These are phyloP conservation scores for Spilarctia lutea DNA, from an alignment of 2,888 invertebrate genomes.

Conservation along the genomic window DNA sequence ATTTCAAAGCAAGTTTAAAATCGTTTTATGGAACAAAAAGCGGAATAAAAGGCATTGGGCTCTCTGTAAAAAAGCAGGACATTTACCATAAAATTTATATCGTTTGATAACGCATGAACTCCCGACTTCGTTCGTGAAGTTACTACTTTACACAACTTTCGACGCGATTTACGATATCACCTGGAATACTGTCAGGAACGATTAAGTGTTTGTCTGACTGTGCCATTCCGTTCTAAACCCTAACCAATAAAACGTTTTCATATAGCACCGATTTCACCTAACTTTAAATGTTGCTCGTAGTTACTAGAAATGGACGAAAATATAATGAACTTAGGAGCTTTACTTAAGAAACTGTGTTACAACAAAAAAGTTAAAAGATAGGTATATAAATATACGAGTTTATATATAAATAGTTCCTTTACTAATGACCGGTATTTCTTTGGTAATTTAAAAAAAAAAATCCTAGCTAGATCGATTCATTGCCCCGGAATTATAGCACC, in stretches of 20 bases:
- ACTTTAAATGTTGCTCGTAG: no score
- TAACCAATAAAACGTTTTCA: constrained; percentile 26
- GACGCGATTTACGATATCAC: constrained; percentile 25
- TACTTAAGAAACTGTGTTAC: no score
- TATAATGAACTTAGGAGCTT: no score
- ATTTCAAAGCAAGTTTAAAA: neutral
- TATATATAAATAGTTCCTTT: no score
- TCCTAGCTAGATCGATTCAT: no score
- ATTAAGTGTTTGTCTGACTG: constrained; percentile 55
- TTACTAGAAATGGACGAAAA: neutral
- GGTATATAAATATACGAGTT: no score
- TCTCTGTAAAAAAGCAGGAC: constrained; percentile 12
- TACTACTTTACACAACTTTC: constrained; percentile 30
- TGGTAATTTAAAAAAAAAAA: no score
- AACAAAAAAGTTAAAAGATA: no score
- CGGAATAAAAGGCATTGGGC: constrained; percentile 8
- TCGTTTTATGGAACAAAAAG: constrained; percentile 3
- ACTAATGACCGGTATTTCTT: no score
- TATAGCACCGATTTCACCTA: neutral
- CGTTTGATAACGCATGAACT: constrained; percentile 31
- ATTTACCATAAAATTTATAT: constrained; percentile 28
- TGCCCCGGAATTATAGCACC: no score
- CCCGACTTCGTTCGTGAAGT: constrained; percentile 24
- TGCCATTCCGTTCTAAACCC: constrained; percentile 46
- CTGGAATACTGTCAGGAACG: constrained; percentile 36